Conservation (phyloP, 2,797 vertebrate genomes). For the Takifugu rubripes region DNA sequence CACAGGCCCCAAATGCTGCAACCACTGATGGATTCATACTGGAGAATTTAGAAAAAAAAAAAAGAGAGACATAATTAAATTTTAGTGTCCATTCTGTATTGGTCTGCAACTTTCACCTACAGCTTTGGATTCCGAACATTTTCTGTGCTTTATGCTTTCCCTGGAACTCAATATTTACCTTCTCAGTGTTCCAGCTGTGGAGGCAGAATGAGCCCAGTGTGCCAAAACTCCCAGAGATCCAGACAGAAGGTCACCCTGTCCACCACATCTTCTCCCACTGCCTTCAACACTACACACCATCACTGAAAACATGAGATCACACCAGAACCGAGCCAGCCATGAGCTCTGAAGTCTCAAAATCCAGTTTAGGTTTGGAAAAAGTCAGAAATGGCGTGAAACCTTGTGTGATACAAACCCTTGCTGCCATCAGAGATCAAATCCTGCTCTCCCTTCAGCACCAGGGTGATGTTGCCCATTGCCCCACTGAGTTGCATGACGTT, state of each 20-base stretch:
- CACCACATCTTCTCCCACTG: slow-evolving; percentile 91
- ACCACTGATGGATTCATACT: slow-evolving; percentile 89
- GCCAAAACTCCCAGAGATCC: slow-evolving; percentile 89
- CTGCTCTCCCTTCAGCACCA: slow-evolving; percentile 91
- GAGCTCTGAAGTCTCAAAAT: neutral
- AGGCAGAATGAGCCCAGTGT: slow-evolving; percentile 89
- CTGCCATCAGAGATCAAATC: slow-evolving; percentile 92
- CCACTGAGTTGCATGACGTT: slow-evolving; percentile 86
- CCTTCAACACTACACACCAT: slow-evolving; percentile 85
- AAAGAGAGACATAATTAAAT: neutral
- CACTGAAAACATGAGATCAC: slow-evolving; percentile 69
- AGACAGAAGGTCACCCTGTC: slow-evolving; percentile 94
- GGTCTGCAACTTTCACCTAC: neutral
- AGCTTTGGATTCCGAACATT: neutral
- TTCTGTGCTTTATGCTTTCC: neutral
- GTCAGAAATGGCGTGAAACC: neutral
- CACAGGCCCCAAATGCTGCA: slow-evolving; percentile 89
- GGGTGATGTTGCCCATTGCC: slow-evolving; percentile 90
- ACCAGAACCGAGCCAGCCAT: neutral
- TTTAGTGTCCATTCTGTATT: neutral
- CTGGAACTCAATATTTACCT: slow-evolving; percentile 64
- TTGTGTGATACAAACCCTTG: slow-evolving; percentile 77
- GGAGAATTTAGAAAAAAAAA: slow-evolving; percentile 1
- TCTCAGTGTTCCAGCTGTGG: slow-evolving; percentile 76
- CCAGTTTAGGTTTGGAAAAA: neutral